A percentile compares a stretch with the other conserved stretches of the same genome.
Evolutionary conservation across 2,888 invertebrate genomes (phyloP).

Genomic region (Ophonus ardosiacus): DNA sequence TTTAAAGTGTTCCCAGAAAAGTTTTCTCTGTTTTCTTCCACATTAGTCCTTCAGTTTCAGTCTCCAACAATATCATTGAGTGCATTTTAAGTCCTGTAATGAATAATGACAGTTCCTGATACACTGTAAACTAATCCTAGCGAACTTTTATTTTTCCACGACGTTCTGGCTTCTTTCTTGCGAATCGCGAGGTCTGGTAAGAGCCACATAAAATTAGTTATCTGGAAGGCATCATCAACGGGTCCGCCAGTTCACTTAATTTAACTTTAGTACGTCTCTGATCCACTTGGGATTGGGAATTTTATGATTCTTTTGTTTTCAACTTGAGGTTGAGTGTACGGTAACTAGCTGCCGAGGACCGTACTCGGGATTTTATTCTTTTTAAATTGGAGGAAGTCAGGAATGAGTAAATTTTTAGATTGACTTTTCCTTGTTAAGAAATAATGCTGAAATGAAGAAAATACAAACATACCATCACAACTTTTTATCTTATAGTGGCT

Average conservation of each 20-base stretch:
- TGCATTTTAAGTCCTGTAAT: conserved; percentile 48
- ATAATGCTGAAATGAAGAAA: not conserved
- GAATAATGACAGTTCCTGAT: conserved; percentile 49
- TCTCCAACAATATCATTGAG: conserved; percentile 35
- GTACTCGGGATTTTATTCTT: not conserved
- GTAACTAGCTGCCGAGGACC: conserved; percentile 9
- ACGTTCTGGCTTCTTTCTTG: not conserved
- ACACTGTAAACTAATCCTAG: conserved; percentile 54
- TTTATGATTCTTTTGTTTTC: conserved; percentile 58
- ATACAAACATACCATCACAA: no score
- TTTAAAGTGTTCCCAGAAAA: not conserved
- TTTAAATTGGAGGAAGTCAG: not conserved
- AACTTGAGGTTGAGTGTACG: not conserved
- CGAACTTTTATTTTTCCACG: conserved; percentile 32
- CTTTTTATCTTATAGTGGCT: no score
- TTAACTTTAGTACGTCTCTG: conserved; percentile 46
- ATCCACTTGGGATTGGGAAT: conserved; percentile 51
- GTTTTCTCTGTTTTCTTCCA: not conserved
- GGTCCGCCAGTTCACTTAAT: conserved; percentile 53
- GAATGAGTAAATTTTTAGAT: not conserved
- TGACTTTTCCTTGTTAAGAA: not conserved
- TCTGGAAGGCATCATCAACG: conserved; percentile 52
- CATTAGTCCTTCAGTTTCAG: not conserved
- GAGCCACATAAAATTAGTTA: conserved; percentile 59
- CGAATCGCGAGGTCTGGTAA: conserved; percentile 16